Base-by-base conservation (phyloP, 1,140 invertebrate species). In the Wasmannia auropunctata region DNA sequence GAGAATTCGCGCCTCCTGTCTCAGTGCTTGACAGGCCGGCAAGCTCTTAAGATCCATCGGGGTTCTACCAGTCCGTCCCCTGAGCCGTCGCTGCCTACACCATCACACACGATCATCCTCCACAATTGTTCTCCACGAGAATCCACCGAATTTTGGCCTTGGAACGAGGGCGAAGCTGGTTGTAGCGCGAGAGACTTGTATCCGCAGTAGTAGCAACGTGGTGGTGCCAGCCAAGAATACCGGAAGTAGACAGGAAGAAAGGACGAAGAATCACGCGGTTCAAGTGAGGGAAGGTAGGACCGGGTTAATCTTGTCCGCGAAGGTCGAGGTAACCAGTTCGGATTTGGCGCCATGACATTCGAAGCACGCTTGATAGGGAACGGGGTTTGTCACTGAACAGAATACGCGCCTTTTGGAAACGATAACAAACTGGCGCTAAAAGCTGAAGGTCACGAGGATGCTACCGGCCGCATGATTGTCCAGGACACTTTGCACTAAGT, bases 11-110 rank as follows among this genome's bases (percentile, higher is more conserved):
- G 94, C 91, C 93, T 95, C 91, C 93, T 93, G 93, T 94, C 91
- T 95, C 94, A 95, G 94, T 95, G 93, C 92, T 94, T 95, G 94
- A 94, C 94, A 95, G 91, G 92, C 93, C 91, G 93, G 92, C 94
- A 93, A 95, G 93, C 94, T 94, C 92, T 93, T 93, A 94, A 93
- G 93, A 94, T 94, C 92, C 92, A 89, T 88, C 40, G 81, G 85
- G 80, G 49, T 75, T 67, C 60, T 80, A 80, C 62, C 60, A 80
- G 60, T 58, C 81, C 69, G 25, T 51, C 69, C 56, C 46, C 51
- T 67, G 75, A 80, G 34, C 49, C 54, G 37, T 62, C 85, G 84
- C 76, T 86, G 67, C 54, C 11, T 87, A 65, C 83, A 58, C 83
- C 67, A 34, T 84, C 80, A 54, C 77, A 11, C 79, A 22, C 46